Conservation (phyloP, 2,797 vertebrate species). For the Acanthiza pusilla region DNA sequence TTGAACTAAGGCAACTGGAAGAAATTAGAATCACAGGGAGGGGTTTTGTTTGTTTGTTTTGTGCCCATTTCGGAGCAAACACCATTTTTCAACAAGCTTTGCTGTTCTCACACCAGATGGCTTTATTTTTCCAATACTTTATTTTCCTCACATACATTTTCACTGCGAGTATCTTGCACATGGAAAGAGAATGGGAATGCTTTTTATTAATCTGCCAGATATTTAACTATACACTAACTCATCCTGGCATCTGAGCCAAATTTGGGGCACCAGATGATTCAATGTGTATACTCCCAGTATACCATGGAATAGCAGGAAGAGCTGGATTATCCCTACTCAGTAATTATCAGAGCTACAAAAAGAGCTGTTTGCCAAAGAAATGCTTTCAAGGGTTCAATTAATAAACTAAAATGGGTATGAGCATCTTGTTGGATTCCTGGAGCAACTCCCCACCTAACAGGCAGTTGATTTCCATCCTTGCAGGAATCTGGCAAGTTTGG, state of each 20-base stretch:
- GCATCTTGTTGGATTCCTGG: not conserved
- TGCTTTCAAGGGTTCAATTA: not conserved
- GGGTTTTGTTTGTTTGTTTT: conserved; percentile 40
- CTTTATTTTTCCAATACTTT: conserved; percentile 33
- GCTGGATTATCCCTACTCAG: not conserved
- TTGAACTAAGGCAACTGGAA: not conserved
- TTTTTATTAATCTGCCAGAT: conserved; percentile 22
- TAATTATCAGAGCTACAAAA: not conserved
- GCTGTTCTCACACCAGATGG: conserved; percentile 25
- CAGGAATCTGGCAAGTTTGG: not conserved
- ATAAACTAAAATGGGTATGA: not conserved
- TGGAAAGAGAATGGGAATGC: not conserved
- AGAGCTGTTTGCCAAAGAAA: not conserved
- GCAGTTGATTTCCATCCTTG: not conserved
- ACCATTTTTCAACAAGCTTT: conserved; percentile 17
- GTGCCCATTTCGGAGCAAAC: not conserved
- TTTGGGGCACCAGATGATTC: not conserved
- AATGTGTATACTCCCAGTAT: not conserved
- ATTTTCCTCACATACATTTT: not conserved
- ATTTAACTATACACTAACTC: not conserved
- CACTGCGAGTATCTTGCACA: not conserved
- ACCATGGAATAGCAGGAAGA: not conserved
- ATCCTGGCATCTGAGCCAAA: not conserved
- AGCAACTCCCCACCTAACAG: not conserved
- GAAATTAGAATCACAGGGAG: not conserved